Evolutionary conservation across 2,888 invertebrate species (phyloP), one percentile per base, ranked within the genome.

Genomic region (Eulithis testata): DNA sequence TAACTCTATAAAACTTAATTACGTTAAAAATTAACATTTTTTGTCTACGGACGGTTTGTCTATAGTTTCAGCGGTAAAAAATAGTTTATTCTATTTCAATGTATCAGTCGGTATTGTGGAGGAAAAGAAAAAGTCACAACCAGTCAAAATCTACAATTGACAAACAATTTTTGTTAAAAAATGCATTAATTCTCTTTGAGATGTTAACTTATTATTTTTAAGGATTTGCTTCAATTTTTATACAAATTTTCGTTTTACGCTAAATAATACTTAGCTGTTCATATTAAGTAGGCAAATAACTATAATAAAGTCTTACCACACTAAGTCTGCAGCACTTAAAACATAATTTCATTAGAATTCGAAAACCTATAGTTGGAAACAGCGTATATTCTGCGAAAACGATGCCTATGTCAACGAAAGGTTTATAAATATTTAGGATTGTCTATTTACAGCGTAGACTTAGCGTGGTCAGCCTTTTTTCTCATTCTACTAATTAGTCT

Each of bases 21-120:
- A 76, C 82, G 73, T 78, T 79, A 78, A 88, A 92, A 91, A 90
- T 91, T 91, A 91, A 90, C 90, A 89, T 81, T 82, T 82, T 81
- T 82, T 86, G 84, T 87, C 85, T 88, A 85, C 91, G 92, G 92
- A 92, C 92, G 92, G 92, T 91, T 82, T 84, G 79, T 82, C 86
- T 86, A 84, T 75, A 72, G 69, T 76, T 67, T 79, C 77, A 73
- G 83, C 83, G 85, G 87, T 90, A 88, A 83, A 90, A 88, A 88
- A 88, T 88, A 89, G 37, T 37, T 89, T 78, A 73, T 73, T 77
- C 82, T 89, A 89, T 90, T 88, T 89, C 89, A 80, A 80, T 76
- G 66, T 76, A 6, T 73, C 73, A 73, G 74, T 73, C 74, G 58
- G 71, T 68, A 64, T 63, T 58, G 62, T 69, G 69, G 66, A 56